These are phyloP conservation scores for Carollia perspicillata DNA, from an alignment of 2,113 vertebrate genomes.

Conservation along the genomic window DNA sequence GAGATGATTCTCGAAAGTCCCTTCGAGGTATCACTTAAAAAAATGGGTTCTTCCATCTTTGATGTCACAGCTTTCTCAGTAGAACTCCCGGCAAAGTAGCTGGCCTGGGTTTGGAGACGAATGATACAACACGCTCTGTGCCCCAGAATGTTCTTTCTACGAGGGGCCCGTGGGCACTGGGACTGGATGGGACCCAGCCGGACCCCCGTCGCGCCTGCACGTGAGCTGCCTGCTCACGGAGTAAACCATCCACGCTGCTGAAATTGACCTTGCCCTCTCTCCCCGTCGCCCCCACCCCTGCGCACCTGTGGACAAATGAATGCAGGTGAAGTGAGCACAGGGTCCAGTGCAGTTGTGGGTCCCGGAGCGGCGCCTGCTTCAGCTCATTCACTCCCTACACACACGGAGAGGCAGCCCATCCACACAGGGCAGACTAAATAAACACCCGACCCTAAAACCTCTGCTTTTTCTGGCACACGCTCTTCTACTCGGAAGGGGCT, in stretches of 20 bases:
- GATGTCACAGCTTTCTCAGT: neutral
- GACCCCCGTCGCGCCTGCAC: too few relatives aligned
- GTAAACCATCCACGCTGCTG: neutral
- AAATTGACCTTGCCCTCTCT: neutral
- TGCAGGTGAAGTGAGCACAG: neutral
- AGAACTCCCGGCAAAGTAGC: neutral
- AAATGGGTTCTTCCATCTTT: neutral
- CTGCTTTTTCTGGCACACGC: neutral
- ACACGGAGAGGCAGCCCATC: neutral
- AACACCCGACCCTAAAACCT: neutral
- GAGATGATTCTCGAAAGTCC: neutral
- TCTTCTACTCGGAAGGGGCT: neutral
- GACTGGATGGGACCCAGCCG: neutral
- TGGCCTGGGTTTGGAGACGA: neutral
- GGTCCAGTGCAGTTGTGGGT: neutral
- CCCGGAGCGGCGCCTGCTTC: neutral
- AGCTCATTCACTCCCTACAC: neutral
- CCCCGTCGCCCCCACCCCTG: too few relatives aligned
- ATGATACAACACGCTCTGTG: accelerated
- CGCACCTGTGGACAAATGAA: neutral
- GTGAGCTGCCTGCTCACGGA: neutral
- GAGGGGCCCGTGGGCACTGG: neutral
- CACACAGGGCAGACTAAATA: neutral
- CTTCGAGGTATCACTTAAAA: neutral
- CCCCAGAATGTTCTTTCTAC: too few relatives aligned